Evolutionary conservation across 1,140 invertebrate genomes (phyloP), one percentile per base, ranked within the genome.

Genomic region (Pteromalus puparum): DNA sequence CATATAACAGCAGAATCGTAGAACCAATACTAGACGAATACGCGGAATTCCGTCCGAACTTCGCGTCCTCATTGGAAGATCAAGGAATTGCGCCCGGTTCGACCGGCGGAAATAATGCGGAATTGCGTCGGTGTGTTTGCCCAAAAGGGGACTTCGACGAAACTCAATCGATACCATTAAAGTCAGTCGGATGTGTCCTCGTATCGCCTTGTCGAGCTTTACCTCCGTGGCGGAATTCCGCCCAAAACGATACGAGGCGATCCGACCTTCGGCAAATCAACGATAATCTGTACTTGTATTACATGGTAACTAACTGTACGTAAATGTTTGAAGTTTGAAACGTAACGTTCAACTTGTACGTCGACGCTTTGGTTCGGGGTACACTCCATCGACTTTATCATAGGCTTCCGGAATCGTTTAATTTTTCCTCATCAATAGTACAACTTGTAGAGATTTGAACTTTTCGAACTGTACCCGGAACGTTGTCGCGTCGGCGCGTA

Each of bases 91-190:
- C 85, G 73, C 76, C 83, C 82, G 28, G 30, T 30, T 82, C 83
- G 87, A 85, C 82, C 83, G 84, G 88, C 88, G 89, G 90, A 89
- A 90, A 88, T 78, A 24, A 73, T 75, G 74, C 87, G 82, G 80
- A 90, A 91, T 88, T 93, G 91, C 91, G 92, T 92, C 92, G 91
- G 90, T 92, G 89, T 92, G 88, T 91, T 91, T 92, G 92, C 92
- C 92, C 92, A 93, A 93, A 93, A 92, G 92, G 92, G 92, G 91
- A 91, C 91, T 93, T 93, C 87, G 90, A 92, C 86, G 87, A 92
- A 93, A 93, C 91, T 92, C 89, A 93, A 92, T 92, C 88, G 86
- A 92, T 92, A 92, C 89, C 87, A 90, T 91, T 90, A 92, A 91
- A 26, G 15, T 73, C 80, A 38, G 80, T 77, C 68, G 61, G 89